phyloP scores from a whole-genome alignment of 1,140 invertebrate species.

The Drosophila pectinifera region DNA sequence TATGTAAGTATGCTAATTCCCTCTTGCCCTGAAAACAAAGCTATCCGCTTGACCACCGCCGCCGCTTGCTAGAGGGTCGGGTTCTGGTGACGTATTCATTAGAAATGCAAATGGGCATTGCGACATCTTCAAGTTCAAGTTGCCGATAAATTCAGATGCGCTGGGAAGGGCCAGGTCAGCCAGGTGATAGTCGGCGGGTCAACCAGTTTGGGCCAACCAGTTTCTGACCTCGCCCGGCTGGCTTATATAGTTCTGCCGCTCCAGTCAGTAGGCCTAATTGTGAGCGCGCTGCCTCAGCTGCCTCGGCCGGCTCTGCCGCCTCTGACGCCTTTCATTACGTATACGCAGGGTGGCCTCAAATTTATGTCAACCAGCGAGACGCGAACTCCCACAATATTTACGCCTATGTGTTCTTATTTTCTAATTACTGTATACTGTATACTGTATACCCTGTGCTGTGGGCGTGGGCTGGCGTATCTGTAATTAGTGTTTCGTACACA shows the following conservation, averaged over 20 bases:
- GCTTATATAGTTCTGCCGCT: slow-evolving; percentile 23
- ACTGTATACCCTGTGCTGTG: slow-evolving; percentile 7
- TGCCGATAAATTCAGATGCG: slow-evolving; percentile 61
- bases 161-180: slow-evolving; percentile 57
- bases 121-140: slow-evolving; percentile 76
- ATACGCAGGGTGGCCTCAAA: slow-evolving; percentile 63
- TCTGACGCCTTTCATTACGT: slow-evolving; percentile 53
- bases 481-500: slow-evolving; percentile 76
- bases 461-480: slow-evolving; percentile 44
- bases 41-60: slow-evolving; percentile 15
- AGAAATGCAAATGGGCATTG: slow-evolving; percentile 69
- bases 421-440: slow-evolving; percentile 65
- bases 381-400: slow-evolving; percentile 25
- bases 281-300: slow-evolving; percentile 4
- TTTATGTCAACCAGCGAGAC: slow-evolving; percentile 53
- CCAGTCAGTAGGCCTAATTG: slow-evolving; percentile 41
- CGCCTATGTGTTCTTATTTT: slow-evolving; percentile 59
- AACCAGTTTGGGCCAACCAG: slow-evolving; percentile 58
- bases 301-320: neutral
- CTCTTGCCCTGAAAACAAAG: slow-evolving; percentile 15
- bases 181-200: slow-evolving; percentile 58
- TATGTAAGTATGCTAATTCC: slow-evolving; percentile 49
- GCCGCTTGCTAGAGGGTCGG: slow-evolving; percentile 20
- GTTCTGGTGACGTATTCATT: slow-evolving; percentile 66
- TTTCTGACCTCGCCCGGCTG: slow-evolving; percentile 38